Evolutionary conservation across 2,113 vertebrate genomes (phyloP).

Genomic region (Jaculus jaculus): DNA sequence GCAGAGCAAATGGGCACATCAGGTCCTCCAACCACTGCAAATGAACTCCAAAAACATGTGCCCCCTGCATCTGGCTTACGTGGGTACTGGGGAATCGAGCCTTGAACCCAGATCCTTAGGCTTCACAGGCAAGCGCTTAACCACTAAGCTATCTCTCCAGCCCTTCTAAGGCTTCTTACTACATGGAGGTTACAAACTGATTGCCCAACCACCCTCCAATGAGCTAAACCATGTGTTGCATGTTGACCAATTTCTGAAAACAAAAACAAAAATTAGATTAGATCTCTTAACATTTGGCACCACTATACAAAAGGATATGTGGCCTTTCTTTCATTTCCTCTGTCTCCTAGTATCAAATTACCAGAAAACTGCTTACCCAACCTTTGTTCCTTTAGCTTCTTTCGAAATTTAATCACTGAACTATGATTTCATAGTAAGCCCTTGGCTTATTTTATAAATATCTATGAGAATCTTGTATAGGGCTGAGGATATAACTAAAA

Average conservation of each 20-base stretch:
- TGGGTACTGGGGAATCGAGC: too few relatives aligned
- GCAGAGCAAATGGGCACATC: too few relatives aligned
- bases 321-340: neutral
- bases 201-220: neutral
- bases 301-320: neutral
- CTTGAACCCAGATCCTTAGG: too few relatives aligned
- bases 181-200: neutral
- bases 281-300: conserved; percentile 7
- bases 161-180: too few relatives aligned
- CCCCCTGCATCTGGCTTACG: too few relatives aligned
- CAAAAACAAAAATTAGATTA: neutral
- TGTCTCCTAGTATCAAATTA: neutral
- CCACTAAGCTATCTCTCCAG: too few relatives aligned
- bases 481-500: too few relatives aligned
- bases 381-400: neutral
- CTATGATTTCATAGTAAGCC: conserved; percentile 25
- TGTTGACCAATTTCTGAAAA: too few relatives aligned
- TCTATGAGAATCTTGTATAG: neutral
- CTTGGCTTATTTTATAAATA: neutral
- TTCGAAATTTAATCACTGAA: neutral
- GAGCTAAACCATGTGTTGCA: neutral
- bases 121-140: too few relatives aligned
- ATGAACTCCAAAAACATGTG: too few relatives aligned
- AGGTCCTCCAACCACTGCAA: too few relatives aligned
- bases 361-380: neutral